phyloP scores from a whole-genome alignment of 2,888 invertebrate species.

The Dorcus parallelipipedus region DNA sequence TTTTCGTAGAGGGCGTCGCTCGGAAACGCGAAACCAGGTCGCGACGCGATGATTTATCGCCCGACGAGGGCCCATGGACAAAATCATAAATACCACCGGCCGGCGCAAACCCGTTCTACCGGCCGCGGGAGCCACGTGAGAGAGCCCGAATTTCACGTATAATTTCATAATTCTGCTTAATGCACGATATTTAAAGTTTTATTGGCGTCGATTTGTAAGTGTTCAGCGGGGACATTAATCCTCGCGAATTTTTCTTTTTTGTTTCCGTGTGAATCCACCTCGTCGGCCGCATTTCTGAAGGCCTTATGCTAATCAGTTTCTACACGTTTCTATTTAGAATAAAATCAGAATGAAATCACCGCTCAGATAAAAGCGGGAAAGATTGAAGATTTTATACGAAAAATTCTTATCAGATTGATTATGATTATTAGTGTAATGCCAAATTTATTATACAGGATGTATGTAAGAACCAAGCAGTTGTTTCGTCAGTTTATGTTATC shows the following conservation, averaged over 20 bases:
- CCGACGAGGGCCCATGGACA: neutral
- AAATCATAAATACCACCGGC: slow-evolving; percentile 2
- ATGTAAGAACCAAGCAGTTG: too few species aligned
- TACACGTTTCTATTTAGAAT: too few species aligned
- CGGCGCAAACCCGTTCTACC: neutral
- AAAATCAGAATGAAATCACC: too few species aligned
- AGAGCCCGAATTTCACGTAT: slow-evolving; percentile 3
- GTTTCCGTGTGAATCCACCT: too few species aligned
- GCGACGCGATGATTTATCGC: neutral
- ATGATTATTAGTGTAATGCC: too few species aligned
- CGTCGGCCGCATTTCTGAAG: too few species aligned
- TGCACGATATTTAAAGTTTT: slow-evolving; percentile 4
- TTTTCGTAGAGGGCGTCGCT: neutral
- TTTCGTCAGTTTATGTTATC: too few species aligned
- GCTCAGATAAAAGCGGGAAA: too few species aligned
- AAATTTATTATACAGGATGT: too few species aligned
- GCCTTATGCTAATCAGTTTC: too few species aligned
- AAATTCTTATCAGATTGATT: too few species aligned
- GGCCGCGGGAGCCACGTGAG: neutral
- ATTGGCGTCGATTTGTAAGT: slow-evolving; percentile 4
- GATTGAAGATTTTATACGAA: too few species aligned
- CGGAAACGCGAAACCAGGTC: neutral
- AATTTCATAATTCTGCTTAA: slow-evolving; percentile 8
- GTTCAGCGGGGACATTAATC: neutral
- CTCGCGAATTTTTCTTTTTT: neutral